phyloP scores from a whole-genome alignment of 2,113 vertebrate genomes.

The Psilopsiagon aurifrons region DNA sequence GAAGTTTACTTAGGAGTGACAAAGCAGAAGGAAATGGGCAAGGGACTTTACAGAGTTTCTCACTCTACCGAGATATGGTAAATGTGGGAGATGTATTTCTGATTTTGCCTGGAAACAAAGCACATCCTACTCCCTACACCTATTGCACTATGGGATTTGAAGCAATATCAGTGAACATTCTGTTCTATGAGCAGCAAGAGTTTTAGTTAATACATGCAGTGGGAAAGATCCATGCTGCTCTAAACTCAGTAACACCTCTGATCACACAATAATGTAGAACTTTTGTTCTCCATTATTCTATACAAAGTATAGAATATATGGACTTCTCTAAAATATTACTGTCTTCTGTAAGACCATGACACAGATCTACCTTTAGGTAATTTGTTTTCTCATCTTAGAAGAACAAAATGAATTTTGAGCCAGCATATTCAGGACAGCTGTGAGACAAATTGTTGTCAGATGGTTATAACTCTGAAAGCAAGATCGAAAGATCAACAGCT shows the following conservation, averaged over 20 bases:
- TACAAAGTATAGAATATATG: not conserved
- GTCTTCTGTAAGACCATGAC: not conserved
- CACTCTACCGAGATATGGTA: not conserved
- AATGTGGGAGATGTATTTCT: not conserved
- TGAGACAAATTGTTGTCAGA: not conserved
- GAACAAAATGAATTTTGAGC: not conserved
- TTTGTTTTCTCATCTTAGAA: not conserved
- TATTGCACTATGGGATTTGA: not conserved
- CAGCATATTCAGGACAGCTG: not conserved
- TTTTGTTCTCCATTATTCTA: not conserved
- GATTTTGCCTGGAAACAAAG: conserved; percentile 30
- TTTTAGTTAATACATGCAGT: not conserved
- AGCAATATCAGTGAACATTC: not conserved
- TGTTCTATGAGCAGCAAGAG: not conserved
- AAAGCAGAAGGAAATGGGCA: conserved; percentile 62
- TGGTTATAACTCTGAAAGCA: not conserved
- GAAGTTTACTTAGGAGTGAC: conserved; percentile 51
- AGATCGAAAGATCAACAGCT: not conserved
- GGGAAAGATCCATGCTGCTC: not conserved
- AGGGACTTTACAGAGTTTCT: conserved; percentile 65
- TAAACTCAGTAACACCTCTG: not conserved
- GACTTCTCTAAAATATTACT: not conserved
- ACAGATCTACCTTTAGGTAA: not conserved
- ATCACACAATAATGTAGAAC: not conserved
- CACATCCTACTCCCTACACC: not conserved